Evolutionary conservation across 2,113 vertebrate genomes (phyloP), one percentile per base, ranked within the genome.

Genomic region (Petromus typicus): DNA sequence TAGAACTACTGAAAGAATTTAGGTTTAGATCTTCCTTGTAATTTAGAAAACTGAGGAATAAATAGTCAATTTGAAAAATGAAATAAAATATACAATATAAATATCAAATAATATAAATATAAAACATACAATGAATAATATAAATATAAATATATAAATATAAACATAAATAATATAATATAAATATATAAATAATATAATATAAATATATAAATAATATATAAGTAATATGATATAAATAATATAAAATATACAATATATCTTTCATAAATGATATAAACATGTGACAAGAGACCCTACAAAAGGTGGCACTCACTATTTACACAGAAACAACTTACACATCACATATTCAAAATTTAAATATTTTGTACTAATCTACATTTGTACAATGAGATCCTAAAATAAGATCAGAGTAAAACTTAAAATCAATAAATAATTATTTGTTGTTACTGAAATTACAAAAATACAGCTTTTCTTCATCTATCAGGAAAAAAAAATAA

Each of bases 361-460:
- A 59, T 95, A 94, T 85, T 95, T 86, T 81, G 22, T 78, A 94
- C 78, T 73, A 67, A 59, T 86, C 30, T 94, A 79, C 40, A 95
- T 48, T 66, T 64, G 14, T 76, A 80, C 16, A 94, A n/a, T 84
- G 7, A 86, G 86, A 73, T 45, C 34, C 27, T 89, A 81, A 86
- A 88, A 93, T 23, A 86, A 91, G 37, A 89, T 84, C 5, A 57
- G 23, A 90, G 84, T 1, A 93, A 40, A 90, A 80, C n/a, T 12
- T 64, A 94, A 91, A 89, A 76, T 40, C 48, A 92, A 94, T 2
- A 73, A 90, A 92, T 63, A 61, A 32, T 64, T 67, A 66, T 66
- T 76, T 92, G 59, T 71, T 94, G 48, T 82, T 87, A 86, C 30
- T 92, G 4, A 86, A 93, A 91, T 95, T 80, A 95, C 17, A 90